A percentile compares a stretch with the other conserved stretches of the same genome.
These are phyloP conservation scores for Falcaria lacertinaria DNA, from an alignment of 2,888 invertebrate species.

Conservation along the genomic window DNA sequence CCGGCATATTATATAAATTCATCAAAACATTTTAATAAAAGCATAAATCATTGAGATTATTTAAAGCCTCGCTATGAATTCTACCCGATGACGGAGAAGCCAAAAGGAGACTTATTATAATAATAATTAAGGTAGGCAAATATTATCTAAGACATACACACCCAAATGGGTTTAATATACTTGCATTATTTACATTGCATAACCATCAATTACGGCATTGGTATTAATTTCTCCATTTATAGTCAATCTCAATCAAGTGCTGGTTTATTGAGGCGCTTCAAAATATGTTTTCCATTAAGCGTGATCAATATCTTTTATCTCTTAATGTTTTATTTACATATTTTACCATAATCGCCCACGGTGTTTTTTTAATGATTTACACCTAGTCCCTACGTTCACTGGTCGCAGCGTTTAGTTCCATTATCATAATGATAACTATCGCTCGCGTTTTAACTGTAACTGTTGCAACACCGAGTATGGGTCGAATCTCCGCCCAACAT, in stretches of 20 bases:
- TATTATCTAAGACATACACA: too few relatives aligned
- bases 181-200: not conserved
- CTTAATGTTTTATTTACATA: slow-evolving; percentile 3
- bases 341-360: slow-evolving; percentile 3
- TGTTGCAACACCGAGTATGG: slow-evolving; percentile 53
- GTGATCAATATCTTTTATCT: not conserved
- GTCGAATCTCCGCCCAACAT: slow-evolving; percentile 35
- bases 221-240: not conserved
- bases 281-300: not conserved
- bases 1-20: too few relatives aligned
- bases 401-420: slow-evolving; percentile 47
- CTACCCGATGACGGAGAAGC: too few relatives aligned
- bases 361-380: slow-evolving; percentile 14
- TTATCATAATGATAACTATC: slow-evolving; percentile 56
- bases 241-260: not conserved
- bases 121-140: too few relatives aligned
- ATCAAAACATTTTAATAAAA: too few relatives aligned
- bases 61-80: too few relatives aligned
- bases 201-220: not conserved
- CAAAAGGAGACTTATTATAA: too few relatives aligned
- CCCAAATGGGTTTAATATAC: too few relatives aligned
- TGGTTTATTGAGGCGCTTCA: not conserved
- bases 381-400: slow-evolving; percentile 17
- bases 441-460: slow-evolving; percentile 54
- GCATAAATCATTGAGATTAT: too few relatives aligned